phyloP scores from a whole-genome alignment of 2,797 vertebrate species.

The Fringilla coelebs region DNA sequence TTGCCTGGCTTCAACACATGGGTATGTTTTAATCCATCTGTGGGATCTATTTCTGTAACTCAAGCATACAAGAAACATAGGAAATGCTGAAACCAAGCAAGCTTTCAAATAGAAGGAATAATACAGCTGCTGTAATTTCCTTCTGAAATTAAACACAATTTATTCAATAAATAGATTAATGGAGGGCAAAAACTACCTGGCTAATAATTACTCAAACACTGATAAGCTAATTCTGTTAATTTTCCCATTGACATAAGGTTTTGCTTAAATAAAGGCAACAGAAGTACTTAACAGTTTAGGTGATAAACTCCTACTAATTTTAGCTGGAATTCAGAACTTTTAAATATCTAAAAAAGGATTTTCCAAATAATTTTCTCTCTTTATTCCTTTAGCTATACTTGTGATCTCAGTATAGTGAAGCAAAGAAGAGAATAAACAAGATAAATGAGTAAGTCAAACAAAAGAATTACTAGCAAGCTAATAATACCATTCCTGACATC shows the following conservation, averaged over 20 bases:
- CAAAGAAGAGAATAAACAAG: not conserved
- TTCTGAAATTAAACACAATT: not conserved
- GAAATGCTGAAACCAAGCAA: conserved; percentile 41
- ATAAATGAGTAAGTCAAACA: not conserved
- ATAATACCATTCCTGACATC: not conserved
- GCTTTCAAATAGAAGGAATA: conserved; percentile 43
- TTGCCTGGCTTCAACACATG: conserved; percentile 48
- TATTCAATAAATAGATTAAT: not conserved
- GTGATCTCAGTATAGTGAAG: not conserved
- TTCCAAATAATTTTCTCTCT: not conserved
- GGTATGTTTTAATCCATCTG: conserved; percentile 61
- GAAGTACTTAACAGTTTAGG: not conserved
- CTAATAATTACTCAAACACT: not conserved
- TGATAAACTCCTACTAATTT: not conserved
- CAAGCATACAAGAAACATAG: not conserved
- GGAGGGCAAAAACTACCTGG: not conserved
- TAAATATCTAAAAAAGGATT: not conserved
- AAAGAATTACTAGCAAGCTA: not conserved
- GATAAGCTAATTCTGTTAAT: not conserved
- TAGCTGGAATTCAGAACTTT: not conserved
- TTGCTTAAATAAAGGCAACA: not conserved
- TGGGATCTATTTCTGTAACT: conserved; percentile 55
- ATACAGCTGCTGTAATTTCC: not conserved
- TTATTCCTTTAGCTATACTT: not conserved
- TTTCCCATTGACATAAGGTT: not conserved